These are phyloP conservation scores for Lithobates pipiens DNA, from an alignment of 2,797 vertebrate species.

Conservation along the genomic window DNA sequence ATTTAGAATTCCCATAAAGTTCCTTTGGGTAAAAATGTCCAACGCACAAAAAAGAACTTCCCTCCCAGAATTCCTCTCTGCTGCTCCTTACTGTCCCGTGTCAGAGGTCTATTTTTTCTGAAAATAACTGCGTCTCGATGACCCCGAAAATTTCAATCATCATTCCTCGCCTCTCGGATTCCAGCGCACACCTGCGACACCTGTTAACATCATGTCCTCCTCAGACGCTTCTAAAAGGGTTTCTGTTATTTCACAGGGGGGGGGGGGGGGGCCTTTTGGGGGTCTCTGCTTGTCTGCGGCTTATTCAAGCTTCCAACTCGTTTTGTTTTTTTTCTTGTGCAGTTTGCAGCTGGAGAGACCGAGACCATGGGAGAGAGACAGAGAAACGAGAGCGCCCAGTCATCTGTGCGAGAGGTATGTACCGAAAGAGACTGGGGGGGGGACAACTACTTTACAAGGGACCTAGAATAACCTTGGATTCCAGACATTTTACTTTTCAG, in stretches of 20 bases:
- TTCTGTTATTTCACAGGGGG: not conserved
- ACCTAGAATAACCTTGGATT: not conserved
- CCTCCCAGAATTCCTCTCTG: constrained; percentile 5
- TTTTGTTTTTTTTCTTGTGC: constrained; percentile 16
- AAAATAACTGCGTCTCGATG: not conserved
- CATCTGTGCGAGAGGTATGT: constrained; percentile 34
- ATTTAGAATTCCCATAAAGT: too few relatives aligned
- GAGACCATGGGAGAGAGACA: not conserved
- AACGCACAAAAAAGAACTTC: not conserved
- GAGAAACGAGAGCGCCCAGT: constrained; percentile 1
- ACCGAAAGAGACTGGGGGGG: not conserved
- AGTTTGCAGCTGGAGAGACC: constrained; percentile 11
- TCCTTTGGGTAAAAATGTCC: not conserved
- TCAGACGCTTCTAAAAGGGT: not conserved
- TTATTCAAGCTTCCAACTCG: not conserved
- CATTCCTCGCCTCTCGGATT: constrained; percentile 10
- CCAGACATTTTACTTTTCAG: not conserved
- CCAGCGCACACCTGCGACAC: constrained; percentile 15
- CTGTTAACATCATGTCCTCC: constrained; percentile 17
- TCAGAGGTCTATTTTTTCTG: not conserved
- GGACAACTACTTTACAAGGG: not conserved
- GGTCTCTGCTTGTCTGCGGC: not conserved
- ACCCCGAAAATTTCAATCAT: constrained; percentile 30
- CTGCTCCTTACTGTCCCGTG: not conserved
- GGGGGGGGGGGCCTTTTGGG: too few relatives aligned